Base-by-base conservation (phyloP, 2,113 vertebrate species). In the Manacus vitellinus region DNA sequence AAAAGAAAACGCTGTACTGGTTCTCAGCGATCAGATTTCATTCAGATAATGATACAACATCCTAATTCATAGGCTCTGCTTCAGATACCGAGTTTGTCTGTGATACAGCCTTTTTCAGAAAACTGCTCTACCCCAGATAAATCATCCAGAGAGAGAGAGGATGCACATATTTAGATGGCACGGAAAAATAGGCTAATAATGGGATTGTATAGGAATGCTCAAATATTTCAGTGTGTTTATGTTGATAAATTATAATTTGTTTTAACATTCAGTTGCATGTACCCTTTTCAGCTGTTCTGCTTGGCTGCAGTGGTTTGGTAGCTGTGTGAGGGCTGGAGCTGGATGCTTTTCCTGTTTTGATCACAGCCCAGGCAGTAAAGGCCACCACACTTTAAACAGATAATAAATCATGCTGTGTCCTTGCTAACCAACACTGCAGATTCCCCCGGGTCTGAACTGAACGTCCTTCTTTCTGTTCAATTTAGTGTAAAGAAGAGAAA, bases 1-100 rank as follows among this genome's bases (percentile, higher is more conserved):
- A 89, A 81, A 54, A 66, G 61, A 75, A 84, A 93, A 95, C 39
- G 86, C 83, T 68, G 0, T 84, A 91, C 89, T 92, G 71, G 92
- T 91, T 91, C 78, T 89, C 91, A 94, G 88, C 76, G 52, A 83
- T 96, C 92, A 62, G 67, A 92, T 92, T 67, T 94, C 88, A 94
- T 96, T 92, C 88, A 87, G 88, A 78, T 95, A 84, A 92, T 76
- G 91, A 92, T 85, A 84, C 76, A 75, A 77, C 88, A 88, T 91
- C 88, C 88, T 94, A 87, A 79, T 94, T 92, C 96, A 65, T 35
- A 76, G 55, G 63, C 76, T 81, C 85, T 62, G 19, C 88, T 81
- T 86, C 91, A 87, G 44, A 44, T 68, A 67, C 47, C 30, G 73
- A 65, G 61, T 58, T 85, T 72, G 72, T 56, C 83, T 87, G 56